phyloP scores from a whole-genome alignment of 2,113 vertebrate species.

The Nyctibius bracteatus region DNA sequence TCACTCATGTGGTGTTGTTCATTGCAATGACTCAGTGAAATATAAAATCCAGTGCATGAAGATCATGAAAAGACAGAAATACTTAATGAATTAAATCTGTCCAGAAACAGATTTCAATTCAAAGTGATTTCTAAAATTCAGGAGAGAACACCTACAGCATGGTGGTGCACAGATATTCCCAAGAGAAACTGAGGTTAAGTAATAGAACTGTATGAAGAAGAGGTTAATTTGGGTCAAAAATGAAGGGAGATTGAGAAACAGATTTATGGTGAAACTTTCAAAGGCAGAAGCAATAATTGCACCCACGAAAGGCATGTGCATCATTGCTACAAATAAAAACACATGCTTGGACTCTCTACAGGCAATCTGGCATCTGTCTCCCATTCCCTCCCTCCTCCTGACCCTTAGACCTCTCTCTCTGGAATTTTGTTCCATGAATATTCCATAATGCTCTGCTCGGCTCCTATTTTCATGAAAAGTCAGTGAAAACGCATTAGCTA shows the following conservation, averaged over 20 bases:
- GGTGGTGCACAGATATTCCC: not conserved
- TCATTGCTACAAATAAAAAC: slow-evolving; percentile 65
- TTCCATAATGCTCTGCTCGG: slow-evolving; percentile 28
- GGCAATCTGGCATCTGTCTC: slow-evolving; percentile 62
- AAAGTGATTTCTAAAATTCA: not conserved
- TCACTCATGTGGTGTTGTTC: slow-evolving; percentile 17
- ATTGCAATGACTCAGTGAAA: slow-evolving; percentile 45
- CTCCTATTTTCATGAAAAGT: slow-evolving; percentile 50
- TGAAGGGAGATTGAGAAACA: slow-evolving; percentile 54
- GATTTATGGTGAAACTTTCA: slow-evolving; percentile 63
- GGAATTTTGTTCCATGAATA: slow-evolving; percentile 63
- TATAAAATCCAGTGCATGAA: slow-evolving; percentile 14
- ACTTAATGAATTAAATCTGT: slow-evolving; percentile 11
- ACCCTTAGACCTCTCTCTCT: slow-evolving; percentile 55
- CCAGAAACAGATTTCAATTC: slow-evolving; percentile 7
- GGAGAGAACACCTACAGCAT: not conserved
- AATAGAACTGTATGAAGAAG: not conserved
- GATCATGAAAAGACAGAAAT: slow-evolving; percentile 30
- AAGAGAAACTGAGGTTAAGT: not conserved
- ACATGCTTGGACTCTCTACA: slow-evolving; percentile 65
- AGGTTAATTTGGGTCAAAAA: slow-evolving; percentile 66
- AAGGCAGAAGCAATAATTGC: slow-evolving; percentile 60
- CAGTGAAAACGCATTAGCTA: slow-evolving; percentile 33
- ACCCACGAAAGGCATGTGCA: slow-evolving; percentile 61
- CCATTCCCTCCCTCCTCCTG: slow-evolving; percentile 58